These are phyloP conservation scores for Ectobius pallidus DNA, from an alignment of 2,888 invertebrate species.

Conservation along the genomic window DNA sequence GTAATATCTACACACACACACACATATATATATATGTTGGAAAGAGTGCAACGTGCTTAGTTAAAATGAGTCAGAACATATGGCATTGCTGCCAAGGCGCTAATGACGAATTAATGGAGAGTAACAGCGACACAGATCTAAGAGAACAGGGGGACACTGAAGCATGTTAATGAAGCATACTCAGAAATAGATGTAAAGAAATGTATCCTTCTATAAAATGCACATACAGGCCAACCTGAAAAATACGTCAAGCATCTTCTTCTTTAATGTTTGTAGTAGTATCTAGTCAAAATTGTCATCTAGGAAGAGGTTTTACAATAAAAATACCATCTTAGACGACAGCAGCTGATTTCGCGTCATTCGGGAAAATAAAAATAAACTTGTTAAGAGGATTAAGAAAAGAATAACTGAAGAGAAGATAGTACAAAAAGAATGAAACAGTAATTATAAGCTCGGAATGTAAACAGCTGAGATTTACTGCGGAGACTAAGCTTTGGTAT, in stretches of 20 bases:
- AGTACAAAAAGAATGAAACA: too few species aligned
- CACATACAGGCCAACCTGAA: background rate
- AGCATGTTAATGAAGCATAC: constrained; percentile 7
- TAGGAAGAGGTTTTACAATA: background rate
- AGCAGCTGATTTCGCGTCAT: constrained; percentile 8
- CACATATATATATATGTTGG: too few species aligned
- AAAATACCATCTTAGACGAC: constrained; percentile 11
- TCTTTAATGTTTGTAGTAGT: background rate
- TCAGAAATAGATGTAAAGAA: background rate
- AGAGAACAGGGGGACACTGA: background rate
- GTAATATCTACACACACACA: too few species aligned
- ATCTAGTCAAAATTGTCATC: background rate
- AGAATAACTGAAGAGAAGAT: background rate
- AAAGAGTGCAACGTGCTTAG: background rate
- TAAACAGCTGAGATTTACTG: constrained; percentile 2
- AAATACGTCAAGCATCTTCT: background rate
- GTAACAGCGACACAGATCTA: background rate
- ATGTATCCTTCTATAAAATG: background rate
- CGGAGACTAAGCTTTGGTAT: too few species aligned
- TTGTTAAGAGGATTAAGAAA: background rate
- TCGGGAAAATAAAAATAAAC: background rate
- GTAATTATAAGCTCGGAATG: background rate
- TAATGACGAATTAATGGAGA: constrained; percentile 5
- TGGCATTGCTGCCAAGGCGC: background rate
- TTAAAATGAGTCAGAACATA: too few species aligned